Evolutionary conservation across 2,113 vertebrate species (phyloP), one percentile per base, ranked within the genome.

Genomic region (Bubalus kerabau): DNA sequence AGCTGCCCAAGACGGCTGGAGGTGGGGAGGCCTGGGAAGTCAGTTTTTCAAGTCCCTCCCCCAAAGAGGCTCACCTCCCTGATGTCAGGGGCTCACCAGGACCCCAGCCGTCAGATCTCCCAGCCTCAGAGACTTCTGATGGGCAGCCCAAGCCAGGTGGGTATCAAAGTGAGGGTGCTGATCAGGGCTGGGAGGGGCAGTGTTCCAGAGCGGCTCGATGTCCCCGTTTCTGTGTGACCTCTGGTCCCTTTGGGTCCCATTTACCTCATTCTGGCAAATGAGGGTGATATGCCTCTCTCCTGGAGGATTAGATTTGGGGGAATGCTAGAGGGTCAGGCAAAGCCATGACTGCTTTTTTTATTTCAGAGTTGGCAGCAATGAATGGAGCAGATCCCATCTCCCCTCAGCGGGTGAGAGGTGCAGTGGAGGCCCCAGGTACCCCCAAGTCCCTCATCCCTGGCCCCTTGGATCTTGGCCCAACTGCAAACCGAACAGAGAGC

Each of bases 341-440:
- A 30, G 48, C 5, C 1, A 85, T 83, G 50, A 96, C 50, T 36
- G 1, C 46, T 86, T 81, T 83, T 91, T 82, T 90, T 92, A 50
- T 98, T 97, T 89, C 97, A 99, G 98, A 97, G 32, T 84, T 97
- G 93, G 95, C 96, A 28, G 95, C 87, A 0, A 94, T 97, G 87
- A 97, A 98, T 5, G 98, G 98, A 2, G 8, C 96, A 0, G 98
- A 98, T 13, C 96, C 97, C 32, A 87, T 96, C 40, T 98, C 98
- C 57, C 98, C 98, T 0, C 99, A 99, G 94, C 97, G 95, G 8
- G 98, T 98, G 52, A 98, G 99, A 89, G 98, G 98, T 0, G 98
- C 99, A 0, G 86, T 99, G 97, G 98, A 98, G 1, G 84, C 95
- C 0, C 71, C 83, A 54, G 97, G 46, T 0, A 16, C 96, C 52